Evolutionary conservation across 2,888 invertebrate genomes (phyloP).

Genomic region (Epistrophe eligans): DNA sequence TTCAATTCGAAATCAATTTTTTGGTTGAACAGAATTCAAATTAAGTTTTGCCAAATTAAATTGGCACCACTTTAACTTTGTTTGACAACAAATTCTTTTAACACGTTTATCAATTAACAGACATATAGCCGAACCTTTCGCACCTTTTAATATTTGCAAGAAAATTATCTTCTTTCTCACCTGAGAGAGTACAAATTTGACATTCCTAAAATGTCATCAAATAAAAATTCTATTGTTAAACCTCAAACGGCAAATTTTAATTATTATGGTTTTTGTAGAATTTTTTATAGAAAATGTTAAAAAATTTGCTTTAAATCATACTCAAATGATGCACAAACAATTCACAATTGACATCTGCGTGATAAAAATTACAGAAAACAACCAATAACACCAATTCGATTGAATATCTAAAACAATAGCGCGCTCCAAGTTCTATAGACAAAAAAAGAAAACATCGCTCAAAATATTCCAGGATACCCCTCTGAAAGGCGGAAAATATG

Average conservation of each 20-base stretch:
- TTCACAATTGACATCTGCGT: neutral
- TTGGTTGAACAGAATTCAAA: too few species aligned
- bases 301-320: neutral
- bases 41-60: too few species aligned
- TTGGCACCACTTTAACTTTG: conserved; percentile 47
- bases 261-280: conserved; percentile 63
- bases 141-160: neutral
- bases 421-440: conserved; percentile 54
- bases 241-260: conserved; percentile 36
- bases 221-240: conserved; percentile 55
- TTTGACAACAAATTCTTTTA: conserved; percentile 55
- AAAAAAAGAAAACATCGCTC: conserved; percentile 17
- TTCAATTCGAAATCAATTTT: too few species aligned
- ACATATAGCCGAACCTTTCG: neutral
- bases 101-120: conserved; percentile 15
- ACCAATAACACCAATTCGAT: conserved; percentile 1
- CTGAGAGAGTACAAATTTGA: conserved; percentile 34
- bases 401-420: neutral
- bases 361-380: neutral
- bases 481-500: conserved; percentile 5
- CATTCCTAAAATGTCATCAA: conserved; percentile 69
- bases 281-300: conserved; percentile 22
- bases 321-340: conserved; percentile 53
- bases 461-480: neutral
- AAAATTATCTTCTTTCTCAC: conserved; percentile 9